Evolutionary conservation across 2,888 invertebrate genomes (phyloP).

Genomic region (Tromatobia lineatoria): DNA sequence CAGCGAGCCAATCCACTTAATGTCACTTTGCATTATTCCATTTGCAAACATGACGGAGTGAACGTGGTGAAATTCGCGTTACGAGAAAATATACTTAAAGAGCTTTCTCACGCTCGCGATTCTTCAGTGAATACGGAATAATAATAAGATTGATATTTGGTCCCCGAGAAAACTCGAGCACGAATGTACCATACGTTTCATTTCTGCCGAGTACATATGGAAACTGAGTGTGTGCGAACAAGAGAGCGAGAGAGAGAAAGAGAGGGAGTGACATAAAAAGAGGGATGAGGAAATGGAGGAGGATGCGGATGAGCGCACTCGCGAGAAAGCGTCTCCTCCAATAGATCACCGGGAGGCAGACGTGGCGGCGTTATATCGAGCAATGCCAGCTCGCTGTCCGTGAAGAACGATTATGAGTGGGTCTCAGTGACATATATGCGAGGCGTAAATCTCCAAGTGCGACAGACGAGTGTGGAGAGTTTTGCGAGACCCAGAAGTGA

Average conservation of each 20-base stretch:
- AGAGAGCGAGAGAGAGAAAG: conserved; percentile 14
- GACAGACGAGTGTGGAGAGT: conserved; percentile 65
- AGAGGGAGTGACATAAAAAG: conserved; percentile 44
- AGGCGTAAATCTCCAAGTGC: conserved; percentile 76
- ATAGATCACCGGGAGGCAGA: conserved; percentile 60
- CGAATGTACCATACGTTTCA: conserved; percentile 43
- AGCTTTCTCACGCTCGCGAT: conserved; percentile 22
- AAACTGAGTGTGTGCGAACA: neutral
- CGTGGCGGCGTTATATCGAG: conserved; percentile 51
- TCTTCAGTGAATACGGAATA: conserved; percentile 35
- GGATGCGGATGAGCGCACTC: conserved; percentile 47
- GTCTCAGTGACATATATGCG: conserved; percentile 72
- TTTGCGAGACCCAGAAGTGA: conserved; percentile 66
- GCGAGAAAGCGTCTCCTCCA: conserved; percentile 63
- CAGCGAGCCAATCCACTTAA: conserved; percentile 17
- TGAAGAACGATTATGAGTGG: conserved; percentile 73
- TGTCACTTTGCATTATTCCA: conserved; percentile 14
- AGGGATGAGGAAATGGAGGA: conserved; percentile 47
- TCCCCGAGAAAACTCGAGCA: conserved; percentile 24
- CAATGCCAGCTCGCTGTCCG: conserved; percentile 65
- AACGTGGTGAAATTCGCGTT: conserved; percentile 12
- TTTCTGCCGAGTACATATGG: conserved; percentile 20
- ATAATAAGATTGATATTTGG: conserved; percentile 42
- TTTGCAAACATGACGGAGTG: conserved; percentile 4
- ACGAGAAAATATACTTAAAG: conserved; percentile 39